Conservation (phyloP, 1,140 invertebrate genomes). For the Drosophila melanica region DNA sequence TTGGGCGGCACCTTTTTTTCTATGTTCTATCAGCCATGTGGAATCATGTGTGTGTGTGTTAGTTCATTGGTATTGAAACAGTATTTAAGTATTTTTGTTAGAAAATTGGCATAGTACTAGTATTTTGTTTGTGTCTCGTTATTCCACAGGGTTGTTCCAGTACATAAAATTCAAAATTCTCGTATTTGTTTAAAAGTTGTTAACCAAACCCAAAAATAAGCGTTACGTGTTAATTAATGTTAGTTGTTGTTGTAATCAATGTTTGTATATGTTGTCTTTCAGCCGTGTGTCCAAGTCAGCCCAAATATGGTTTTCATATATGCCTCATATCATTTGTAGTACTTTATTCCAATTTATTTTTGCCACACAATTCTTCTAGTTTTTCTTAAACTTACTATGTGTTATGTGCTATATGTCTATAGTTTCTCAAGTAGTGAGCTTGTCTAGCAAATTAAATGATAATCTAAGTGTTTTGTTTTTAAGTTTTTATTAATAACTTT, state of each 20-base stretch:
- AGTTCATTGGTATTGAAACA: slow-evolving; percentile 39
- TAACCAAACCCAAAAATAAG: slow-evolving; percentile 30
- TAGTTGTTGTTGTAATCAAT: slow-evolving; percentile 79
- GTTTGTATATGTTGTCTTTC: slow-evolving; percentile 74
- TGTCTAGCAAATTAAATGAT: slow-evolving; percentile 11
- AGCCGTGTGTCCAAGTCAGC: slow-evolving; percentile 48
- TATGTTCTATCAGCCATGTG: slow-evolving; percentile 57
- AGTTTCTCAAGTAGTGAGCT: slow-evolving; percentile 19
- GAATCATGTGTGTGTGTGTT: slow-evolving; percentile 56
- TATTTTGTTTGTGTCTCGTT: slow-evolving; percentile 46
- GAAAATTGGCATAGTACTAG: slow-evolving; percentile 38
- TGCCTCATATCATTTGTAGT: slow-evolving; percentile 70
- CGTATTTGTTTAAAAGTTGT: slow-evolving; percentile 49
- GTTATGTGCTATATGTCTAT: neutral
- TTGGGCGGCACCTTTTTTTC: slow-evolving; percentile 38
- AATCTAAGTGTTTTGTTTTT: neutral
- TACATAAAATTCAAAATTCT: slow-evolving; percentile 17
- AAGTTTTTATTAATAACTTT: neutral
- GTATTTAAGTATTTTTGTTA: slow-evolving; percentile 28
- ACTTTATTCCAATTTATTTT: slow-evolving; percentile 10
- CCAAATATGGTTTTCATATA: slow-evolving; percentile 46
- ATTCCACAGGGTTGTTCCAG: slow-evolving; percentile 61
- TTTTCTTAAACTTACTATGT: slow-evolving; percentile 10
- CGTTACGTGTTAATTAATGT: slow-evolving; percentile 61
- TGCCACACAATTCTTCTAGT: slow-evolving; percentile 7